These are phyloP conservation scores for Ptilonorhynchus violaceus DNA, from an alignment of 2,113 vertebrate genomes.

Conservation along the genomic window DNA sequence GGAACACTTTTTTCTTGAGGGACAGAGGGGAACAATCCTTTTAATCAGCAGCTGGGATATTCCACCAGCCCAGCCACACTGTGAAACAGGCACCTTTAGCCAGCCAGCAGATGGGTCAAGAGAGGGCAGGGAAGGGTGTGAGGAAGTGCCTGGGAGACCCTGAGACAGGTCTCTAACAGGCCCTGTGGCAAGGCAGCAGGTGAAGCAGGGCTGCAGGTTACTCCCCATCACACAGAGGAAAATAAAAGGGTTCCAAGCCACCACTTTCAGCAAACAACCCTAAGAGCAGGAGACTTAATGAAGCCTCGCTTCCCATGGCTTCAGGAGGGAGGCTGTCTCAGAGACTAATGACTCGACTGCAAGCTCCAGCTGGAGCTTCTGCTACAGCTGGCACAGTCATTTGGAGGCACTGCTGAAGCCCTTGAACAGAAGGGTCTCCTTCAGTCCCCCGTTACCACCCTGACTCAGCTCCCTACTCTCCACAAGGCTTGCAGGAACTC, in stretches of 20 bases:
- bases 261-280: not conserved
- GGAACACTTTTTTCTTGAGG: not conserved
- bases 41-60: not conserved
- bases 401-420: not conserved
- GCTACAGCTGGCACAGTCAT: not conserved
- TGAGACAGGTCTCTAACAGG: not conserved
- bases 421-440: not conserved
- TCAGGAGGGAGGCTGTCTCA: not conserved
- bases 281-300: not conserved
- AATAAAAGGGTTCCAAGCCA: not conserved
- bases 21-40: not conserved
- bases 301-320: not conserved
- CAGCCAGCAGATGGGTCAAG: not conserved
- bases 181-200: not conserved
- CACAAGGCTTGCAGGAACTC: not conserved
- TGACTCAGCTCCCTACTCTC: not conserved
- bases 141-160: not conserved
- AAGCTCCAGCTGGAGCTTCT: not conserved
- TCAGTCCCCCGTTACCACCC: not conserved
- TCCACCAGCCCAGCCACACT: not conserved
- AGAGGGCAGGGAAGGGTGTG: not conserved
- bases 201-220: not conserved
- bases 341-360: not conserved
- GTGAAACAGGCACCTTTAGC: not conserved
- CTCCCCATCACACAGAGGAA: not conserved